phyloP scores from a whole-genome alignment of 1,140 invertebrate genomes.

The Drosophila mojavensis region DNA sequence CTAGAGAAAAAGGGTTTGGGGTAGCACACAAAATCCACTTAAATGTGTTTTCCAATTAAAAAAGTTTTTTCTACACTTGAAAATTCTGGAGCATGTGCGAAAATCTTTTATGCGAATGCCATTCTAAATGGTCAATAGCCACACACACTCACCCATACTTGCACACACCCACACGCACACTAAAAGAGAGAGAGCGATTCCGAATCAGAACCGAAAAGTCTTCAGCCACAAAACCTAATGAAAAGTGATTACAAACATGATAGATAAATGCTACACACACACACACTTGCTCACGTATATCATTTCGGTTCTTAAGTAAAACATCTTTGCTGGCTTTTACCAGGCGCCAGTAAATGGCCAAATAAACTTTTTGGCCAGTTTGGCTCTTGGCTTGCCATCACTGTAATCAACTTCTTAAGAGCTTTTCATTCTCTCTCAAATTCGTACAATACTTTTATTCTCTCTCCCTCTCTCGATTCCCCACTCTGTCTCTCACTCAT shows the following conservation, averaged over 20 bases:
- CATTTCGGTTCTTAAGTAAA: conserved; percentile 63
- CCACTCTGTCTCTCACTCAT: conserved; percentile 20
- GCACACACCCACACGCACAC: no score
- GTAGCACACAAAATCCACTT: conserved; percentile 69
- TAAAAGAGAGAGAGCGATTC: neutral
- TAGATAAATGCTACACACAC: conserved; percentile 69
- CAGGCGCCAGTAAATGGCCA: conserved; percentile 71
- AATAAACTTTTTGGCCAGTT: conserved; percentile 75
- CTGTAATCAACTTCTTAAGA: conserved; percentile 82
- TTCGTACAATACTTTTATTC: neutral
- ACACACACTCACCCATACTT: conserved; percentile 20
- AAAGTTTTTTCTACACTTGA: conserved; percentile 80
- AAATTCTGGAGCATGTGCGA: conserved; percentile 78
- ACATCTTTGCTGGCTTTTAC: conserved; percentile 67
- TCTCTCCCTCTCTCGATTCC: neutral
- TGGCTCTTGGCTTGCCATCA: conserved; percentile 59
- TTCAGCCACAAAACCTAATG: conserved; percentile 73
- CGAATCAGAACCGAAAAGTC: conserved; percentile 15
- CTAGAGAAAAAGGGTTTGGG: conserved; percentile 5
- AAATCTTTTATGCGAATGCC: conserved; percentile 82
- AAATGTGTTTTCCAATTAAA: conserved; percentile 83
- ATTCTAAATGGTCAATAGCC: conserved; percentile 56
- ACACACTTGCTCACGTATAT: conserved; percentile 11
- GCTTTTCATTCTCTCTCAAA: conserved; percentile 55
- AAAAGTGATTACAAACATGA: conserved; percentile 83